Evolutionary conservation across 1,140 invertebrate genomes (phyloP), one percentile per base, ranked within the genome.

Genomic region (Drosophila ohnishii): DNA sequence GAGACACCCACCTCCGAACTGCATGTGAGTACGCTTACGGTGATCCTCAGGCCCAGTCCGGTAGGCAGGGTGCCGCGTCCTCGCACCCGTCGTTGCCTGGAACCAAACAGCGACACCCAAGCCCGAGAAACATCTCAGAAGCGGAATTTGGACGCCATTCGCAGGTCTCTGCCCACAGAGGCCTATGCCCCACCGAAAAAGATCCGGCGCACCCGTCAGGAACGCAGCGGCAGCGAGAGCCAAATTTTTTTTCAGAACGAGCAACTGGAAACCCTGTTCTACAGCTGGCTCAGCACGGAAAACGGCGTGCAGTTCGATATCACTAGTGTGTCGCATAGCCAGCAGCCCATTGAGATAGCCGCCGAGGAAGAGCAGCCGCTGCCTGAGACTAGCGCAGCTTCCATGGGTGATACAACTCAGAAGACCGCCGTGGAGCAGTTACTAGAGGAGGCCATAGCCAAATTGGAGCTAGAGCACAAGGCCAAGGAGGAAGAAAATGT

Each of bases 131-230:
- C 47, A 13, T 55, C 61, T 9, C 73, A 79, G 19, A 91, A 91
- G 25, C 75, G 90, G 14, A 79, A 81, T 30, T 67, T 81, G n/a
- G 51, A 77, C n/a, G 61, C 75, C 14, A 91, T 91, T 53, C 80
- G 90, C 9, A 39, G 64, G 7, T 25, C 48, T 0, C 14, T 89
- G 42, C 78, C 87, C 19, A 88, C 77, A 3, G 90, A 91, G 34
- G 72, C 85, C 4, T 91, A 87, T 79, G 87, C 84, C 5, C 90
- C 90, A 22, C 90, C 90, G 13, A 91, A 90, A 55, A 91, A 91
- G 47, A 91, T 91, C 22, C 75, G 90, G 2, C 84, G 87, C 30
- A 91, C 90, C 0, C 70, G 79, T 2, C 64, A 78, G 30, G 90
- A 91, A 62, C 77, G 77, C 34, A 34, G 35, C 28, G 64, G 78